phyloP scores from a whole-genome alignment of 2,888 invertebrate species.

The Argyresthia goedartella region DNA sequence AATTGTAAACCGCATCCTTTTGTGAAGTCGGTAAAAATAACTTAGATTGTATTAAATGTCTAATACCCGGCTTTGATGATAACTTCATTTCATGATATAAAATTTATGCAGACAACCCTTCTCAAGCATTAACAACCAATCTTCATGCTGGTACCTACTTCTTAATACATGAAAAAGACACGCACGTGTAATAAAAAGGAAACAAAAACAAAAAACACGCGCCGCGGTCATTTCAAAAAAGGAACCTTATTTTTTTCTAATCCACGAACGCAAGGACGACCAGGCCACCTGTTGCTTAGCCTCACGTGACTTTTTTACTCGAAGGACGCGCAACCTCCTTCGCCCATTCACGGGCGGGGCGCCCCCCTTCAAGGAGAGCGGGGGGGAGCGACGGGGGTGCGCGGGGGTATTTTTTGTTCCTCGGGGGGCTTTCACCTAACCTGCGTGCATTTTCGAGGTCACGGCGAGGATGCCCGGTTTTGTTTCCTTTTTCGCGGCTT shows the following conservation, averaged over 20 bases:
- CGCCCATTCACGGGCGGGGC: constrained; percentile 66
- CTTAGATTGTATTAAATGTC: too few species aligned
- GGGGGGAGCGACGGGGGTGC: constrained; percentile 42
- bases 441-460: constrained; percentile 70
- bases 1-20: too few species aligned
- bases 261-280: constrained; percentile 53
- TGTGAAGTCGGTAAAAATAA: too few species aligned
- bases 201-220: not conserved
- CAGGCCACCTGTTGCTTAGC: constrained; percentile 63
- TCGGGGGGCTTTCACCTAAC: constrained; percentile 58
- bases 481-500: constrained; percentile 35
- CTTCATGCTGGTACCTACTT: not conserved
- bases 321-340: constrained; percentile 67
- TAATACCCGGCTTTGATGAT: too few species aligned
- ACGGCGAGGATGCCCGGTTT: constrained; percentile 60
- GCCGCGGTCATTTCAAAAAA: constrained; percentile 1
- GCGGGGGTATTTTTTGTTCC: constrained; percentile 62
- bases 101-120: too few species aligned
- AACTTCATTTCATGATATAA: too few species aligned
- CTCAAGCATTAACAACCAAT: not conserved
- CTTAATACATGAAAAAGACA: not conserved
- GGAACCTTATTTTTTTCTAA: constrained; percentile 38
- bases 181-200: not conserved
- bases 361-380: constrained; percentile 53
- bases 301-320: constrained; percentile 70